Conservation (phyloP, 2,888 invertebrate species). For the Drosophila nr. medialis region DNA sequence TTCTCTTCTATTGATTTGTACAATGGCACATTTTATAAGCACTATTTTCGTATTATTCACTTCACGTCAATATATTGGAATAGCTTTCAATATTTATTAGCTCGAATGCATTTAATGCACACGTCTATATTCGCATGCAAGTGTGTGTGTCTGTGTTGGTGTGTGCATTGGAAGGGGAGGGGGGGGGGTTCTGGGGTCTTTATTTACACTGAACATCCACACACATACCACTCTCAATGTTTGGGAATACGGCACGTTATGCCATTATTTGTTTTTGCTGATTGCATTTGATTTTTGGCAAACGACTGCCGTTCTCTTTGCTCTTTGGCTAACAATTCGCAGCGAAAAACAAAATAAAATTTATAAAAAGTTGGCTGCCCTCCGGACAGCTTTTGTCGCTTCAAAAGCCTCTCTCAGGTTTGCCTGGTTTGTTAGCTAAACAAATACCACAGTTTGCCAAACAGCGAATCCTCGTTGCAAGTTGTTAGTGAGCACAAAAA, state of each 20-base stretch:
- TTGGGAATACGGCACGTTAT: slow-evolving; percentile 73
- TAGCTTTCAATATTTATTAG: slow-evolving; percentile 70
- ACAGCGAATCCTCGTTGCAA: slow-evolving; percentile 22
- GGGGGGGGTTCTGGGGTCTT: slow-evolving; percentile 39
- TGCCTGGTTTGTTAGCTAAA: slow-evolving; percentile 65
- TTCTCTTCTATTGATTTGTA: slow-evolving; percentile 27
- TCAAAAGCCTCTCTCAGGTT: slow-evolving; percentile 3
- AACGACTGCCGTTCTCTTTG: slow-evolving; percentile 54
- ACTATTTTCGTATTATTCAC: slow-evolving; percentile 30
- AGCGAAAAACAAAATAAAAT: slow-evolving; percentile 7
- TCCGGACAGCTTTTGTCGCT: slow-evolving; percentile 12
- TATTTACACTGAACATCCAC: slow-evolving; percentile 53
- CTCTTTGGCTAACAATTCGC: slow-evolving; percentile 53
- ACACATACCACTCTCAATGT: slow-evolving; percentile 56
- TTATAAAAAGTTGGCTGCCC: slow-evolving; percentile 25
- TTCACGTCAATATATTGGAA: slow-evolving; percentile 35
- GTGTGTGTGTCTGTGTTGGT: not conserved
- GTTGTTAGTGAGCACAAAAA: slow-evolving; percentile 9
- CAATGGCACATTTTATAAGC: slow-evolving; percentile 25
- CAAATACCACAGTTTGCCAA: slow-evolving; percentile 59
- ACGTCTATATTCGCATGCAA: slow-evolving; percentile 14
- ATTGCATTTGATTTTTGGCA: slow-evolving; percentile 80
- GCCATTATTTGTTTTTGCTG: slow-evolving; percentile 80
- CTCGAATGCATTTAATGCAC: slow-evolving; percentile 60
- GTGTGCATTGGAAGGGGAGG: not conserved